Evolutionary conservation across 2,888 invertebrate genomes (phyloP), one percentile per base, ranked within the genome.

Genomic region (Eurois occulta): DNA sequence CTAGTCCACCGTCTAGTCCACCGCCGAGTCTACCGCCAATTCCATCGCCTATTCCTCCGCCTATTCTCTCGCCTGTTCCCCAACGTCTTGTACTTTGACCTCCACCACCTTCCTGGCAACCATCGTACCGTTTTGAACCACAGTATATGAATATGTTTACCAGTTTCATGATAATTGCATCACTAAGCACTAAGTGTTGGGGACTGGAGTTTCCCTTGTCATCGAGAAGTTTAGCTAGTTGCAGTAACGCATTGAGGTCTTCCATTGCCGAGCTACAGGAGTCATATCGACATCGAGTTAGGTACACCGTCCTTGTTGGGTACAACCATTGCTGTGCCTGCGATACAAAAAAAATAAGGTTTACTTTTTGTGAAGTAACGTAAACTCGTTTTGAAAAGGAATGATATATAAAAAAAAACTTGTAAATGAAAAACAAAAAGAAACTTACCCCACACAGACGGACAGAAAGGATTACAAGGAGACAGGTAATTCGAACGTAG

Each of bases 91-190:
- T 8, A 6, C 74, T 77, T 0, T 68, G 70, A 0, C 82, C 80
- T 16, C 76, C 38, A 5, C 70, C 68, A 2, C 73, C 72, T 13
- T 77, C 80, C 11, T 66, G 13, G 11, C 66, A 65, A 60, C 32
- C 43, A 52, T 67, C 52, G 11, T 60, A 55, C 52, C 64, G 65
- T 28, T n/a, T 67, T 32, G 66, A 18, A 38, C 74, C 87, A 75
- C 91, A 90, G 80, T 91, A 92, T 35, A 95, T 91, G 38, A 95
- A 84, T 16, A 95, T 95, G 73, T 95, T 94, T 21, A 95, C 91
- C 52, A 95, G 87, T 80, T 94, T 95, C 84, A 93, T 89, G 16
- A 95, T 94, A 28, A 95, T 90, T 75, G 93, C 94, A 78, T 95
- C 95, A 46, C 93, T 92, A 18, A 92, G 85, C 81, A 35, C 74